Evolutionary conservation across 2,797 vertebrate genomes (phyloP), one percentile per base, ranked within the genome.

Genomic region (Platyrinchus mystaceus): DNA sequence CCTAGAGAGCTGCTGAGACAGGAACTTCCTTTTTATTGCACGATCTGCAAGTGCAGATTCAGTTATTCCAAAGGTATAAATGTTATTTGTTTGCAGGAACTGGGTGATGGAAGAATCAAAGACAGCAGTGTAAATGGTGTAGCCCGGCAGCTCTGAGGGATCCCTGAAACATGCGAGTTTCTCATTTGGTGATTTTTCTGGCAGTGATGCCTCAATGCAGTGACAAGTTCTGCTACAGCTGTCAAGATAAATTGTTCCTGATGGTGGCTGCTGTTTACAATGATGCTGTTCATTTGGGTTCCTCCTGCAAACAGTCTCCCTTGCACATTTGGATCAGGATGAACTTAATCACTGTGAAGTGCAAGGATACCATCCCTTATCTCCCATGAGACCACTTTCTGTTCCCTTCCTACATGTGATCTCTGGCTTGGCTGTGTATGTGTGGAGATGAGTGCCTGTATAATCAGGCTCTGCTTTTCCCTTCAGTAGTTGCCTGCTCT

Each of bases 191-290:
- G 87, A 93, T 94, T 94, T 95, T 81, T 93, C 79, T 94, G 93
- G 92, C 94, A 86, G 78, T 66, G 89, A 91, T 85, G 89, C 63
- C 84, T 93, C 37, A 23, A 47, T 70, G 76, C 90, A 73, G 90
- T 85, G 94, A 90, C 95, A 95, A 75, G 78, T 93, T 91, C 87
- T 87, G 69, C 81, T 93, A 64, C 66, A 91, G 32, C 92, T 93
- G 93, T 96, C 96, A 95, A 43, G 39, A 63, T 83, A 69, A 90
- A 95, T 97, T 90, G 58, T 91, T 93, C 66, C 76, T 96, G 95
- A 82, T 70, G 76, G 87, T 67, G 59, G 37, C 43, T 96, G 94
- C 75, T 91, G 87, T 93, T 96, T 95, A 64, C 87, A 85, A 12
- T 70, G 84, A 77, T 41, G 87, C 60, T 93, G 89, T 90, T 96